These are phyloP conservation scores for Turnix velox DNA, from an alignment of 2,113 vertebrate genomes.

Conservation along the genomic window DNA sequence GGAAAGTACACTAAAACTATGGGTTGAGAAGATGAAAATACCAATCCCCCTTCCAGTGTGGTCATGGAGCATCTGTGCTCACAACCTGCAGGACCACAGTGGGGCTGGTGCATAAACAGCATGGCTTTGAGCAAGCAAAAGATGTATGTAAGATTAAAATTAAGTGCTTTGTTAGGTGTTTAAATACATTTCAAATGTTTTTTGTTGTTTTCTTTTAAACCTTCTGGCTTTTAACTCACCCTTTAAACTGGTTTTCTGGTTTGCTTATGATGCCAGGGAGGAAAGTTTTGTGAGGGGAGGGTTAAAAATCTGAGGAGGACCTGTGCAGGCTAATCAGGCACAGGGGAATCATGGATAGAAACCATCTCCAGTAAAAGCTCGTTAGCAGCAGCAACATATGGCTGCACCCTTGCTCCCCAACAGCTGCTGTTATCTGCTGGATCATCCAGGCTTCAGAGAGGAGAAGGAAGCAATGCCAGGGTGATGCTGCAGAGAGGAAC, in stretches of 20 bases:
- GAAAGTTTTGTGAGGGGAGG: neutral
- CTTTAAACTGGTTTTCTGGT: neutral
- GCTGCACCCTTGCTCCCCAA: neutral
- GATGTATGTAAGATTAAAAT: neutral
- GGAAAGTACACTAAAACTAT: neutral
- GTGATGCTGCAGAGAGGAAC: neutral
- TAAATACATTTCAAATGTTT: neutral
- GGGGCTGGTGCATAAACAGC: neutral
- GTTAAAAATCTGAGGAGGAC: neutral
- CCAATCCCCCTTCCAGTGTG: rapidly evolving
- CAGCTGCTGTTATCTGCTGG: conserved; percentile 35
- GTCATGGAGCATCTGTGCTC: neutral
- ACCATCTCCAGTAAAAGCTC: conserved; percentile 33
- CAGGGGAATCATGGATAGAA: conserved; percentile 3
- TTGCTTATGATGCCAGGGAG: neutral
- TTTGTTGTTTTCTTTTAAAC: neutral
- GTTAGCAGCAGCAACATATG: conserved; percentile 46
- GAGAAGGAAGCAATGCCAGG: rapidly evolving
- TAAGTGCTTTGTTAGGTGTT: neutral
- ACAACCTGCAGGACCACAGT: neutral
- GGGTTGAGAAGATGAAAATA: neutral
- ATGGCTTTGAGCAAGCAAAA: neutral
- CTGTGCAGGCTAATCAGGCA: conserved; percentile 31
- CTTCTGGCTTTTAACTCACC: neutral
- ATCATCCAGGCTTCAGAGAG: neutral